Evolutionary conservation across 2,113 vertebrate species (phyloP).

Genomic region (Acrocephalus arundinaceus): DNA sequence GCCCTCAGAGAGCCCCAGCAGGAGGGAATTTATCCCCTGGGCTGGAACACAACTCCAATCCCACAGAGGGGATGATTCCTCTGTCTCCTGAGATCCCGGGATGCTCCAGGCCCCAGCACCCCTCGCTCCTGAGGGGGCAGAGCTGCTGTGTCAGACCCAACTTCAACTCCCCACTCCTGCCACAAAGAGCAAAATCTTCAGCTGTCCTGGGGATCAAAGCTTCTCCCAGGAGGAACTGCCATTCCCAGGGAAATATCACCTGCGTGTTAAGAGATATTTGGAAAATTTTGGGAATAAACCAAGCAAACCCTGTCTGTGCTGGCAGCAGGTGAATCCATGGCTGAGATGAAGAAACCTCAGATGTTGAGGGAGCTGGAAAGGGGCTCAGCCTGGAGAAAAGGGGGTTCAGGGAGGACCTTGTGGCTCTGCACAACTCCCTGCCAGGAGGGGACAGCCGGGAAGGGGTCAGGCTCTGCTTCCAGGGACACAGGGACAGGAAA

Average conservation of each 20-base stretch:
- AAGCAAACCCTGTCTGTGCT: neutral
- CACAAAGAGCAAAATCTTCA: neutral
- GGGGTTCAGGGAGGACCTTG: neutral
- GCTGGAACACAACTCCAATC: rapidly evolving
- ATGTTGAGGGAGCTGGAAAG: neutral
- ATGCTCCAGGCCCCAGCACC: neutral
- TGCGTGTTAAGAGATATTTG: neutral
- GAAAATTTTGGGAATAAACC: neutral
- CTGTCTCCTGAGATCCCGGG: neutral
- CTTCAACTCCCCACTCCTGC: neutral
- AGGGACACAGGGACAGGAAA: neutral
- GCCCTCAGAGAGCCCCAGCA: neutral
- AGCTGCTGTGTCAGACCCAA: neutral
- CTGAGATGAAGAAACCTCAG: neutral
- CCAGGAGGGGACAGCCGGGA: neutral
- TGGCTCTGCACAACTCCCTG: neutral
- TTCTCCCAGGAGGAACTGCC: neutral
- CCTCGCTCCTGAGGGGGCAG: neutral
- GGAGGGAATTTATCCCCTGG: neutral
- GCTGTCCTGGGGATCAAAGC: neutral
- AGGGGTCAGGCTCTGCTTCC: neutral
- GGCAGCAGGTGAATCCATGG: neutral
- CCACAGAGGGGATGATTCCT: neutral
- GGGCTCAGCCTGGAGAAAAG: neutral
- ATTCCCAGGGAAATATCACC: neutral